Evolutionary conservation across 1,140 invertebrate species (phyloP).

Genomic region (Cataglyphis hispanica): DNA sequence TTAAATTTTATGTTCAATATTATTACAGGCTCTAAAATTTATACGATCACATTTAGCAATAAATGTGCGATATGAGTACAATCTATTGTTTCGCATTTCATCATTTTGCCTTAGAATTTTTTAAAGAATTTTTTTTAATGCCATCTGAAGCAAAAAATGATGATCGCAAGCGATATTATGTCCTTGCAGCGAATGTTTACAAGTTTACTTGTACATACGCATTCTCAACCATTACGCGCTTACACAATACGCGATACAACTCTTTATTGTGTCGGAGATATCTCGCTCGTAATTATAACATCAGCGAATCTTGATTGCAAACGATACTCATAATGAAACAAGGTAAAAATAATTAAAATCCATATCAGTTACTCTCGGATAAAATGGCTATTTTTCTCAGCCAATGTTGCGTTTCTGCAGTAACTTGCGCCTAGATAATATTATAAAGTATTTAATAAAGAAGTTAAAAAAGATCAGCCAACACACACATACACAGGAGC

Average conservation of each 20-base stretch:
- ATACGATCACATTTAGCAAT: background rate
- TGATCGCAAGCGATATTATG: slow-evolving; percentile 23
- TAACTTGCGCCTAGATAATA: background rate
- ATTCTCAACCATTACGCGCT: slow-evolving; percentile 47
- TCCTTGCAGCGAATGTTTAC: slow-evolving; percentile 48
- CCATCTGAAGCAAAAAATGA: background rate
- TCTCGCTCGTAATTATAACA: slow-evolving; percentile 35
- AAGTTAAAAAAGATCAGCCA: background rate
- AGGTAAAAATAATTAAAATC: slow-evolving; percentile 51
- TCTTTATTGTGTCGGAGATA: slow-evolving; percentile 36
- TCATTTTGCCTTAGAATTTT: background rate
- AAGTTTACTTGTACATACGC: slow-evolving; percentile 34
- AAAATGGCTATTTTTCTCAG: slow-evolving; percentile 11
- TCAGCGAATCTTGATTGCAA: slow-evolving; percentile 41
- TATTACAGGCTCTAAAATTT: background rate
- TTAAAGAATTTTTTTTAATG: background rate
- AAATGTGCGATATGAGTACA: background rate
- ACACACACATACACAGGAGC: background rate
- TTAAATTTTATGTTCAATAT: background rate
- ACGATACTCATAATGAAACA: slow-evolving; percentile 44
- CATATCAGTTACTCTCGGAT: background rate
- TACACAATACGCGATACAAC: slow-evolving; percentile 8
- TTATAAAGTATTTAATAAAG: background rate
- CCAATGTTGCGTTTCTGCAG: background rate
- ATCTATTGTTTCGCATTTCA: background rate